phyloP scores from a whole-genome alignment of 2,113 vertebrate species.

The Spheniscus mendiculus region DNA sequence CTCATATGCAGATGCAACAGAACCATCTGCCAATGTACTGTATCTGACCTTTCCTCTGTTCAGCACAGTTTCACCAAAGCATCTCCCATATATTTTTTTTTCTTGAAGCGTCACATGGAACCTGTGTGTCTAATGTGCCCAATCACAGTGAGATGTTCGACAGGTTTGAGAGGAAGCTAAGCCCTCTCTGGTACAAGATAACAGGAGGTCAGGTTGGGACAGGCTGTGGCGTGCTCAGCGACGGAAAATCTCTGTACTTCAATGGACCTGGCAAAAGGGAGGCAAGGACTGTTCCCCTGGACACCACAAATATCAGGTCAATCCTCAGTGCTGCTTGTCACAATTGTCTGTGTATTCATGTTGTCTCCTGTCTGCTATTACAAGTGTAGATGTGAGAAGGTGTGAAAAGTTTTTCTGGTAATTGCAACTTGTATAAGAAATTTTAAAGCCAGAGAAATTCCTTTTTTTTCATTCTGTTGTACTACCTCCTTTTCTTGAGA shows the following conservation, averaged over 20 bases:
- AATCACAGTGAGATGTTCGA: slow-evolving; percentile 92
- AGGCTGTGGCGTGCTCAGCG: slow-evolving; percentile 90
- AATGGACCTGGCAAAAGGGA: slow-evolving; percentile 90
- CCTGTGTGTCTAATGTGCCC: slow-evolving; percentile 88
- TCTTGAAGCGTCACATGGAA: slow-evolving; percentile 87
- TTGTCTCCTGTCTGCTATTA: neutral
- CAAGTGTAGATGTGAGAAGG: neutral
- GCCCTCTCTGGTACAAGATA: slow-evolving; percentile 93
- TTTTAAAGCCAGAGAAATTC: neutral
- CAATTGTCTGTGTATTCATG: neutral
- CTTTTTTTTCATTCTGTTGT: neutral
- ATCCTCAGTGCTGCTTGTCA: neutral
- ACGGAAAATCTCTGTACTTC: slow-evolving; percentile 94
- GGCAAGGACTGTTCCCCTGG: slow-evolving; percentile 88
- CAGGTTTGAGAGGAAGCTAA: slow-evolving; percentile 95
- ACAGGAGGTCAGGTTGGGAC: slow-evolving; percentile 89
- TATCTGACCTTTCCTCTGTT: neutral
- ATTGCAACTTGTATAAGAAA: neutral
- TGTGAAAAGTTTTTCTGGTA: neutral
- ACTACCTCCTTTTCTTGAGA: neutral
- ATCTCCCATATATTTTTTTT: slow-evolving; percentile 17
- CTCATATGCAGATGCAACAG: neutral
- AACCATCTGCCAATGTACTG: neutral
- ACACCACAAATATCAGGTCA: slow-evolving; percentile 93
- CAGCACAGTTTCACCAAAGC: slow-evolving; percentile 16